Percentiles rank a stretch among this genome's conserved stretches.
phyloP scores from a whole-genome alignment of 1,140 invertebrate genomes.

The Druon quercuslanigerum region DNA sequence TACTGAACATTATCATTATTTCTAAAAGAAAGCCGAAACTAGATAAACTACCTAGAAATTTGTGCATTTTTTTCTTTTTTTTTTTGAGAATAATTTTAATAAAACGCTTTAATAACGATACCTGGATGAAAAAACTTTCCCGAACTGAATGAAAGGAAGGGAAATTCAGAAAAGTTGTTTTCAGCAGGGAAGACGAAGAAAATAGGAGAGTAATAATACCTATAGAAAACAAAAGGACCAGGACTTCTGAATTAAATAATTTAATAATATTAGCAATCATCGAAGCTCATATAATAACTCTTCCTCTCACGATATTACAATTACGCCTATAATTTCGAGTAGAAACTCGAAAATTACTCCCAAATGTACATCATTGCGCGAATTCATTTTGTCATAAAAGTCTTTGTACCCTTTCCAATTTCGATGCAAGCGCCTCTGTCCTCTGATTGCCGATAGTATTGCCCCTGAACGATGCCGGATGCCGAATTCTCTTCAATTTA shows the following conservation, averaged over 20 bases:
- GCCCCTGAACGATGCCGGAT: constrained; percentile 18
- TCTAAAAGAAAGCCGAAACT: background rate
- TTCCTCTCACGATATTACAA: constrained; percentile 36
- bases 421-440: background rate
- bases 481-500: background rate
- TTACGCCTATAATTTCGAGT: constrained; percentile 20
- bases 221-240: constrained; percentile 21
- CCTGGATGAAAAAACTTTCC: constrained; percentile 3
- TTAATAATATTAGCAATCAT: constrained; percentile 29
- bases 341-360: background rate
- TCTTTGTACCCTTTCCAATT: constrained; percentile 25
- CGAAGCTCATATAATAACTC: constrained; percentile 31
- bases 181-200: constrained; percentile 18
- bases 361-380: constrained; percentile 12
- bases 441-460: constrained; percentile 13
- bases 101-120: background rate
- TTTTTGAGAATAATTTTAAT: background rate
- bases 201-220: constrained; percentile 18
- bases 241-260: constrained; percentile 33
- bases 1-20: background rate
- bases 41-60: constrained; percentile 16
- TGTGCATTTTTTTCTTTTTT: constrained; percentile 17
- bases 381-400: background rate
- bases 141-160: background rate
- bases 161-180: background rate